Percentiles rank a stretch among this genome's conserved stretches.
Evolutionary conservation across 1,140 invertebrate genomes (phyloP).

Genomic region (Acromyrmex echinatior): DNA sequence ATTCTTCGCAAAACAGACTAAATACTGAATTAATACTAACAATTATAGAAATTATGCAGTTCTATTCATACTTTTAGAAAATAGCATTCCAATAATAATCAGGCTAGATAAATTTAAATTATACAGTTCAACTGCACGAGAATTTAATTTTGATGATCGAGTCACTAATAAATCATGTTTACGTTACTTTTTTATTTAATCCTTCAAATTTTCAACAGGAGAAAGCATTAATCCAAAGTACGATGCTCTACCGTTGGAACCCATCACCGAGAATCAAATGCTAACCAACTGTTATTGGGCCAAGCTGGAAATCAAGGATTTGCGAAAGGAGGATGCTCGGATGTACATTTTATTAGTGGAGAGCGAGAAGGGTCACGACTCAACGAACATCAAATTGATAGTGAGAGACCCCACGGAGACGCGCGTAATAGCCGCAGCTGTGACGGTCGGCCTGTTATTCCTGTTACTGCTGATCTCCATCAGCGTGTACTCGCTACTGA

Average conservation of each 20-base stretch:
- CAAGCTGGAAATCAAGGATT: constrained; percentile 83
- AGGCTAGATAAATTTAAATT: not conserved
- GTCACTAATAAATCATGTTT: not conserved
- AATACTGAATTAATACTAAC: not conserved
- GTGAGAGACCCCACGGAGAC: constrained; percentile 84
- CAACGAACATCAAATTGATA: constrained; percentile 81
- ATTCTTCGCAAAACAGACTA: too few species aligned
- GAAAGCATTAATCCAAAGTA: constrained; percentile 84
- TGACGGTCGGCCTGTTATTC: constrained; percentile 81
- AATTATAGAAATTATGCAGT: not conserved
- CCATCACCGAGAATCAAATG: constrained; percentile 83
- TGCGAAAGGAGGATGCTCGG: constrained; percentile 83
- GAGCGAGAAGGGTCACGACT: constrained; percentile 84
- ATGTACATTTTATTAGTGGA: constrained; percentile 84
- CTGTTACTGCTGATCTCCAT: constrained; percentile 80
- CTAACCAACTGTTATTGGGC: constrained; percentile 85
- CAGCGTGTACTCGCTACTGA: constrained; percentile 79
- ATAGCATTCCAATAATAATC: not conserved
- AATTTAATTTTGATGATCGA: not conserved
- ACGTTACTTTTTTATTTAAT: not conserved
- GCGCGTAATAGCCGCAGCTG: constrained; percentile 82
- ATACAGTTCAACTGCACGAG: not conserved
- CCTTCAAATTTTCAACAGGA: constrained; percentile 72
- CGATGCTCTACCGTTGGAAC: constrained; percentile 83
- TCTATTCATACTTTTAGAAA: not conserved